These are phyloP conservation scores for Dynastes hyllus DNA, from an alignment of 2,888 invertebrate genomes.

Conservation along the genomic window DNA sequence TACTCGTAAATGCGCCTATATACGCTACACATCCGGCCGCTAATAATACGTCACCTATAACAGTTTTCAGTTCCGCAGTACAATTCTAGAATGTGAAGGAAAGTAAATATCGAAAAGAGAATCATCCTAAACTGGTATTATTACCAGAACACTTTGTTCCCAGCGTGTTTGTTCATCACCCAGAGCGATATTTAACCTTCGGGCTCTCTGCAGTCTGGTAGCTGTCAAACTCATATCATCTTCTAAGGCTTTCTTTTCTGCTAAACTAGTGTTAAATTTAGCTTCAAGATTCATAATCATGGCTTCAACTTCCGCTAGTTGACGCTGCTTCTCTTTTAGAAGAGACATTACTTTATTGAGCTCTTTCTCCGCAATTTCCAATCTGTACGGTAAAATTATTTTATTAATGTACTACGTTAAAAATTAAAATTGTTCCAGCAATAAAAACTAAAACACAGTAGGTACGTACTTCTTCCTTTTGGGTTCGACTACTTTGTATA, in stretches of 20 bases:
- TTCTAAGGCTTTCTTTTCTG: slow-evolving; percentile 83
- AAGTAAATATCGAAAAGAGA: too few relatives aligned
- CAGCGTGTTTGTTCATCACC: slow-evolving; percentile 91
- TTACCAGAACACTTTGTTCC: slow-evolving; percentile 82
- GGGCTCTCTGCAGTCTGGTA: slow-evolving; percentile 85
- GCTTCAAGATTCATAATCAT: slow-evolving; percentile 75
- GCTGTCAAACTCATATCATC: slow-evolving; percentile 85
- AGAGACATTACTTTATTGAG: slow-evolving; percentile 84
- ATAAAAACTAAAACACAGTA: not conserved
- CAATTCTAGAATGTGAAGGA: slow-evolving; percentile 72
- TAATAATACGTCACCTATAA: slow-evolving; percentile 90
- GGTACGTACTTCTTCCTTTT: slow-evolving; percentile 83
- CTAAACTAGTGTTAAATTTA: slow-evolving; percentile 81
- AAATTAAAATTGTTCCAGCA: not conserved
- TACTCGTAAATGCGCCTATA: slow-evolving; percentile 89
- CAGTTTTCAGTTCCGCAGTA: slow-evolving; percentile 74
- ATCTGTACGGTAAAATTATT: slow-evolving; percentile 69
- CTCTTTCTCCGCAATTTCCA: slow-evolving; percentile 85
- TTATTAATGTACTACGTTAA: too few relatives aligned
- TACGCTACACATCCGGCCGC: slow-evolving; percentile 93
- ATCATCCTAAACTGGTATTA: slow-evolving; percentile 28
- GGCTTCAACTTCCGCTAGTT: slow-evolving; percentile 87
- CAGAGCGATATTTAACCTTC: slow-evolving; percentile 88
- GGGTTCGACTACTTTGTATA: slow-evolving; percentile 90
- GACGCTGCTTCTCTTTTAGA: slow-evolving; percentile 85